These are phyloP conservation scores for Psettodes erumei DNA, from an alignment of 2,113 vertebrate genomes.

Conservation along the genomic window DNA sequence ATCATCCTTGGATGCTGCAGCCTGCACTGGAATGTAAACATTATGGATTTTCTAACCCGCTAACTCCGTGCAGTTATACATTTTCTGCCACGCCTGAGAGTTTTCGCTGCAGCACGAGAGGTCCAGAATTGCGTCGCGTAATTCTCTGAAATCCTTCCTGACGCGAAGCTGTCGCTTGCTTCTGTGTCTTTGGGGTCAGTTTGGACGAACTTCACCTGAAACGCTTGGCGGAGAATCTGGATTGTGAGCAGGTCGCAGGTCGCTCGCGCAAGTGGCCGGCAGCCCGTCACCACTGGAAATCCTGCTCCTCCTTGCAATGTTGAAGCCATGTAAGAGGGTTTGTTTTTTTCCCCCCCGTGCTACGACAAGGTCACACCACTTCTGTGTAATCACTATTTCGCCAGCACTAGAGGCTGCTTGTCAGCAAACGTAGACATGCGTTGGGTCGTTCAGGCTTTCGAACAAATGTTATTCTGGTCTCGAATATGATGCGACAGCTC, in stretches of 20 bases:
- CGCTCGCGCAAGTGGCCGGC: neutral
- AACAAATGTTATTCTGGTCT: neutral
- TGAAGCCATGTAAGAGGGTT: neutral
- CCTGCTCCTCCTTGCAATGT: neutral
- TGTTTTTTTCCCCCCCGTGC: neutral
- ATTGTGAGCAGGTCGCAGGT: neutral
- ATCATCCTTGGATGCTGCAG: neutral
- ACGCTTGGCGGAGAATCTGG: too few relatives aligned
- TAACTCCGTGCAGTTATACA: neutral
- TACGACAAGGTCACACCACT: conserved; percentile 19
- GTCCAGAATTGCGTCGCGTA: neutral
- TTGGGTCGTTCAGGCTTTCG: conserved; percentile 8
- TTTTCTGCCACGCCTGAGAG: neutral
- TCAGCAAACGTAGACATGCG: conserved; percentile 2
- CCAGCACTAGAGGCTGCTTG: neutral
- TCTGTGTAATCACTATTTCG: conserved; percentile 20
- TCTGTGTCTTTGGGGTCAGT: neutral
- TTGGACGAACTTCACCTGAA: neutral
- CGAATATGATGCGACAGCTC: neutral
- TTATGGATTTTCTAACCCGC: neutral
- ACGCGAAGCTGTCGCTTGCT: neutral
- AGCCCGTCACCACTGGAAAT: neutral
- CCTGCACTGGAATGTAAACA: neutral
- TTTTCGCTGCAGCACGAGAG: neutral
- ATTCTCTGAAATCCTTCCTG: neutral